Evolutionary conservation across 2,113 vertebrate species (phyloP), one percentile per base, ranked within the genome.

Genomic region (Engystomops pustulosus): DNA sequence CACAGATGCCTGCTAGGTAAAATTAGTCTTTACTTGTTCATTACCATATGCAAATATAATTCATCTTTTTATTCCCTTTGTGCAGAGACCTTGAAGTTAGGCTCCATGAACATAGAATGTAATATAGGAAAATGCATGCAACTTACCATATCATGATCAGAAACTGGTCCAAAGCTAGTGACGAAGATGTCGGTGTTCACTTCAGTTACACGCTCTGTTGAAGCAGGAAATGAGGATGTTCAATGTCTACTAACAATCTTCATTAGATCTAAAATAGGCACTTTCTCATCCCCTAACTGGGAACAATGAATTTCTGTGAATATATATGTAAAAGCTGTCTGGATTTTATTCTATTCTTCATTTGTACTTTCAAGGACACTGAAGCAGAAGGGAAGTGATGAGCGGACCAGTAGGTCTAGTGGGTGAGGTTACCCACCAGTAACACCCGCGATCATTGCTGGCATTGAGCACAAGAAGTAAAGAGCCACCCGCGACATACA

Each of bases 181-280:
- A 99, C 98, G 67, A 99, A 99, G 94, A 99, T 99, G 93, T 99
- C 97, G 86, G 98, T 99, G 95, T 98, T 99, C 93, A 99, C 98
- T 94, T 98, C 97, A n/a, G 98, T 99, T 95, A 99, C 96, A 90
- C 97, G 97, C 96, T 99, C 98, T 99, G 95, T 92, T 95, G 96
- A 94, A 96, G 94, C 94, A 97, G 91, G 92, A 98, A 96, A 98
- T 96, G 93, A 92, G 89, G 91, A 95, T 88, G 94, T 93, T 97
- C 91, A 97, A 92, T 93, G 89, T 90, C 91, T 93, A 92, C 94
- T 92, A 92, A 91, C 90, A 91, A 91, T 86, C 76, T 76, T 76
- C 27, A 77, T 77, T 55, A 77, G 32, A 77, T 77, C 30, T 77
- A 77, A 77, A 58, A 77, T 77, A 58, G 49, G 9, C 8, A 38